A percentile compares a stretch with the other conserved stretches of the same genome.
These are phyloP conservation scores for Macaca fascicularis DNA, from an alignment of 2,113 vertebrate genomes.

Conservation along the genomic window DNA sequence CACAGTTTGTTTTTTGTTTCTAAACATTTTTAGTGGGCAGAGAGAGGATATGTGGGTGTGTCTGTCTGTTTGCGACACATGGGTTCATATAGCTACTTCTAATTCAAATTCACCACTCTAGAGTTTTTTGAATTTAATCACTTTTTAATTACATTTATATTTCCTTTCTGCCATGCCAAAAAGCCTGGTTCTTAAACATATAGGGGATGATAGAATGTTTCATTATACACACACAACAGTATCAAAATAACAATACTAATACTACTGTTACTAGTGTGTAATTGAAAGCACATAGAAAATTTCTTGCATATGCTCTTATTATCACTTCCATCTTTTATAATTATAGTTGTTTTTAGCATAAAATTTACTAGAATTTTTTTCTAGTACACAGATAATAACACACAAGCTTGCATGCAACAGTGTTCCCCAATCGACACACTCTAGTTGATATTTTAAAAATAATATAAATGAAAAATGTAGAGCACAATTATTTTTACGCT, in stretches of 20 bases:
- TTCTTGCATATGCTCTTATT: background rate
- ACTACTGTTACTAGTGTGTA: background rate
- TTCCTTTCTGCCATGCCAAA: background rate
- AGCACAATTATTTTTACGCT: background rate
- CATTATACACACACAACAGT: background rate
- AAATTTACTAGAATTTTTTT: constrained; percentile 7
- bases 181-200: background rate
- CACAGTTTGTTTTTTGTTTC: background rate
- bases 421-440: background rate
- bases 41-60: background rate
- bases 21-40: background rate
- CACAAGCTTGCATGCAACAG: background rate
- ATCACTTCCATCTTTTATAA: background rate
- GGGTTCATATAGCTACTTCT: background rate
- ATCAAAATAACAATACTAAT: background rate
- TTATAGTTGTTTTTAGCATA: background rate
- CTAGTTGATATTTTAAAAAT: background rate
- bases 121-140: background rate
- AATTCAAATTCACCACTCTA: background rate
- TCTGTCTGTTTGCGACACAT: background rate
- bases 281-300: background rate
- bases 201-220: background rate
- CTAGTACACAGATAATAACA: background rate
- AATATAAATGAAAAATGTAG: background rate
- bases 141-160: background rate